Conservation (phyloP, 2,797 vertebrate genomes). For the Eutrigla gurnardus region DNA sequence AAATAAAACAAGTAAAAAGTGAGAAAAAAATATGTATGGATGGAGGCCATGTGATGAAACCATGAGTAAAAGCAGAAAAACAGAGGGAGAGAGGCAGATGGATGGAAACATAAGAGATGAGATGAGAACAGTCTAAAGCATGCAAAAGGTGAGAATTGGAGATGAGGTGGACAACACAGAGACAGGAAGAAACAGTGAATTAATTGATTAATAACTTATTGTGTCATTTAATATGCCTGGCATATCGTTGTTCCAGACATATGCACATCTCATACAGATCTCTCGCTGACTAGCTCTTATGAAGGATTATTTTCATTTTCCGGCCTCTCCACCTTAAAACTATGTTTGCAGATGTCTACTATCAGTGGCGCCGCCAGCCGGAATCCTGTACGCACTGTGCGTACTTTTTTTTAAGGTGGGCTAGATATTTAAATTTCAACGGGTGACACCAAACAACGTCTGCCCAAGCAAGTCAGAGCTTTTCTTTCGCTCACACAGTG, state of each 20-base stretch:
- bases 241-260: constrained; percentile 5
- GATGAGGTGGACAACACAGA: constrained; percentile 22
- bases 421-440: too few species aligned
- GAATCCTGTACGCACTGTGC: too few species aligned
- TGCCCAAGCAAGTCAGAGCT: too few species aligned
- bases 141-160: neutral
- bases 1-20: neutral
- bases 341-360: constrained; percentile 22
- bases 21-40: neutral
- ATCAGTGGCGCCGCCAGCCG: too few species aligned
- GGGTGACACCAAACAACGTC: too few species aligned
- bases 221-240: neutral
- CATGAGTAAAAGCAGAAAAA: constrained; percentile 9
- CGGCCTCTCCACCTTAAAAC: constrained; percentile 26
- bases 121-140: neutral
- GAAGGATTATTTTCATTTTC: constrained; percentile 29
- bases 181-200: neutral
- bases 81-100: constrained; percentile 1
- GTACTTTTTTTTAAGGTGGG: too few species aligned
- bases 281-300: constrained; percentile 13
- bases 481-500: too few species aligned
- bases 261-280: neutral
- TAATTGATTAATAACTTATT: neutral
- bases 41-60: constrained; percentile 6
- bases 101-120: constrained; percentile 23